Base-by-base conservation (phyloP, 2,797 vertebrate species). In the Platyrinchus mystaceus region DNA sequence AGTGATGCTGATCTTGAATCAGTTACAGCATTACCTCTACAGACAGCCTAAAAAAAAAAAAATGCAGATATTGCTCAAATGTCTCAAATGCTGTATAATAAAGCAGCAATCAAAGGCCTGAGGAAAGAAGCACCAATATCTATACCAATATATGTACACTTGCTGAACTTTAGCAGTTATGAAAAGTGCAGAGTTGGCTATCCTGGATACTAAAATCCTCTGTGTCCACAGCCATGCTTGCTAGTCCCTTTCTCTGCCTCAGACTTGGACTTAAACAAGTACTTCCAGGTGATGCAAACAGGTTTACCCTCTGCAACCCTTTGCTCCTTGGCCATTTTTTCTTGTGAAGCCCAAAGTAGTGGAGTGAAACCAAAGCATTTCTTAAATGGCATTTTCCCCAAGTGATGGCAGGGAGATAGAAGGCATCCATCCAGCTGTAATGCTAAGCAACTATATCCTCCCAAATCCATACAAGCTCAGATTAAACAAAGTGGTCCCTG, bases 401-500 rank as follows among this genome's bases (percentile, higher is more conserved):
- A 17, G 34, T 32, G 52, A 41, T 28, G 9, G 49, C 6, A 64
- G 47, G 20, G 12, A 84, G 27, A 66, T 18, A 84, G 49, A 71
- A 55, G 12, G 14, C 20, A 83, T 60, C 41, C 20, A 1, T 15
- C 49, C 60, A 85, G 34, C 32, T 13, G 2, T 50, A 62, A 83
- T 0, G 6, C 28, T 58, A 67, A 62, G 44, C 0, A 0, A 52
- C 39, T 24, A 1, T 39, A 50, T 62, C 77, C 68, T 91, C 46
- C 43, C 50, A 92, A 64, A 89, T 70, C 75, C 58, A 83, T 52
- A 62, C n/a, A 68, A 78, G 6, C n/a, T 83, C 34, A 60, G 60
- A 89, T 74, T 89, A 90, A 91, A 87, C 39, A 37, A 91, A 89
- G 34, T 21, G 32, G n/a, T 78, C 53, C 27, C 53, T 64, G 44